These are phyloP conservation scores for Metalampra italica DNA, from an alignment of 2,888 invertebrate genomes.

Conservation along the genomic window DNA sequence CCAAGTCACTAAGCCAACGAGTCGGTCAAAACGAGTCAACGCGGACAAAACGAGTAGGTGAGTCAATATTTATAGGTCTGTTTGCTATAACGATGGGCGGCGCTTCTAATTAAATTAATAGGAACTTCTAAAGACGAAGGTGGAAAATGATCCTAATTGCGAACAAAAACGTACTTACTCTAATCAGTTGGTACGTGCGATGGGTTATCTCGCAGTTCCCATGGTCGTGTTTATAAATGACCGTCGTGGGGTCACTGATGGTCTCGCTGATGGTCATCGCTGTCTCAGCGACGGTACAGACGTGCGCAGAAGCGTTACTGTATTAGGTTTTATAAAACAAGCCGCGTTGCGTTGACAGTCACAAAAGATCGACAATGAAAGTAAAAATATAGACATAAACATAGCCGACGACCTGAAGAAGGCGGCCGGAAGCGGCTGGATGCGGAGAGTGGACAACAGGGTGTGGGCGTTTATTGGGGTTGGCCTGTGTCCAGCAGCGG, in stretches of 20 bases:
- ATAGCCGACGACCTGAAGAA: too few relatives aligned
- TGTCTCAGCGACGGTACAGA: conserved; percentile 33
- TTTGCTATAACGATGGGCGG: conserved; percentile 3
- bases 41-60: too few relatives aligned
- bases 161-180: conserved; percentile 43
- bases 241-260: conserved; percentile 65
- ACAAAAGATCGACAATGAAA: too few relatives aligned
- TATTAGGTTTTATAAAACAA: not conserved
- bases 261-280: conserved; percentile 66
- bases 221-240: conserved; percentile 70
- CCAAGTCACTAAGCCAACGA: too few relatives aligned
- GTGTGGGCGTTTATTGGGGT: too few relatives aligned
- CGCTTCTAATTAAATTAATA: not conserved
- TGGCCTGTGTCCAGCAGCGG: too few relatives aligned
- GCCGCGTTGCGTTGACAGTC: too few relatives aligned
- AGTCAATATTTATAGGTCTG: not conserved
- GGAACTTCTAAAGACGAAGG: not conserved
- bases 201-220: conserved; percentile 68
- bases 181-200: conserved; percentile 67
- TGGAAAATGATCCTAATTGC: conserved; percentile 33
- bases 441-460: too few relatives aligned
- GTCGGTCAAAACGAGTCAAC: too few relatives aligned
- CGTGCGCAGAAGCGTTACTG: conserved; percentile 5
- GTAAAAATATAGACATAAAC: too few relatives aligned
- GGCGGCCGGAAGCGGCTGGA: too few relatives aligned